Conservation (phyloP, 2,888 invertebrate species). For the Dusona sp. region DNA sequence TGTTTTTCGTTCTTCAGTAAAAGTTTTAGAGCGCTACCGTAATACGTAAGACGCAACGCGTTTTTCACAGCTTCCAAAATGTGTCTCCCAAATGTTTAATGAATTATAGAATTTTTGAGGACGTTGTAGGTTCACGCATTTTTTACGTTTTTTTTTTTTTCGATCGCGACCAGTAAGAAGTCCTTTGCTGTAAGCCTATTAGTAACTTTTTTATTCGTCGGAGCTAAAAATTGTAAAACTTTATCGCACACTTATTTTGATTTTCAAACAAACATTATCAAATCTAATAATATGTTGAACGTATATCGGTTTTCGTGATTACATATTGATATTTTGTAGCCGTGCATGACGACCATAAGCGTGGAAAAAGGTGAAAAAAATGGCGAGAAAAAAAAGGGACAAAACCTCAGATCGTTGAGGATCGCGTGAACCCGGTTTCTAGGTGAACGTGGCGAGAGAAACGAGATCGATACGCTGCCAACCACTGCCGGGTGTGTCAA, state of each 20-base stretch:
- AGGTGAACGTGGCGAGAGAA: constrained; percentile 75
- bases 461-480: constrained; percentile 63
- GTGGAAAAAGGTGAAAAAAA: constrained; percentile 36
- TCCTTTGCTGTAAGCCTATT: too few species aligned
- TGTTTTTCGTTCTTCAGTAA: too few species aligned
- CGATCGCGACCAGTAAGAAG: background rate
- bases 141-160: background rate
- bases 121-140: background rate
- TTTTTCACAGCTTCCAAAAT: background rate
- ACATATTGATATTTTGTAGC: constrained; percentile 1
- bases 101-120: background rate
- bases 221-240: too few species aligned
- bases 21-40: too few species aligned
- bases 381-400: constrained; percentile 14
- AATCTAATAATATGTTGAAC: background rate
- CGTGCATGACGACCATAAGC: background rate
- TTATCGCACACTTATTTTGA: too few species aligned
- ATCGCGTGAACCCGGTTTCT: constrained; percentile 80
- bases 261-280: background rate
- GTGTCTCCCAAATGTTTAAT: background rate
- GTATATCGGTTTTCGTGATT: background rate
- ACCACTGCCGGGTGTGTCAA: constrained; percentile 81
- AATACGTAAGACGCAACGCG: too few species aligned
- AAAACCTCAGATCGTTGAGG: constrained; percentile 64
- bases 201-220: too few species aligned